Evolutionary conservation across 2,113 vertebrate species (phyloP), one percentile per base, ranked within the genome.

Genomic region (Nothobranchius kuhntae): DNA sequence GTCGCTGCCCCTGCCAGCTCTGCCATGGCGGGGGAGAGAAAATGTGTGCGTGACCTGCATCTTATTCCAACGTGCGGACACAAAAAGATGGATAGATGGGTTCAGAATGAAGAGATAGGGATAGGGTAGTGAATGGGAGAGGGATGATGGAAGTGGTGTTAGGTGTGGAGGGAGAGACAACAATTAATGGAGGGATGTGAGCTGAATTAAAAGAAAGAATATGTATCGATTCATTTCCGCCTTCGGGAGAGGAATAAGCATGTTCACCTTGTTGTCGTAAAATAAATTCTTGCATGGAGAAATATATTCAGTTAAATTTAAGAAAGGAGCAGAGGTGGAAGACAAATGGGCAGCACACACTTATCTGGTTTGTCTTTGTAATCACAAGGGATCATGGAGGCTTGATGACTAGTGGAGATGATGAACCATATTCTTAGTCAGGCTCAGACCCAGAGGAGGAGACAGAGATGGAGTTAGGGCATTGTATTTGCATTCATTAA

Each of bases 41-140:
- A 84, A 78, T 13, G 83, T 56, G 84, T 74, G 82, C 91, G 91
- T 92, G 92, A 91, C 87, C 87, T 86, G 92, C 90, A 93, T 93
- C 87, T 91, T 83, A 92, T 90, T 86, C 51, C 17, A 47, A 63
- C 40, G 65, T 73, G 71, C 63, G 68, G 79, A 73, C 74, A 76
- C 73, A 78, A 86, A 86, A 89, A 91, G 90, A 90, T 88, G 83
- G 90, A 90, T 91, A 80, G 86, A 91, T 84, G 80, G 77, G 71
- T 65, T 70, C 72, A 71, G 86, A 76, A 90, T 88, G 89, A 91
- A 87, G 82, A 86, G 82, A 78, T 73, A 70, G 81, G 51, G 59
- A 68, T 70, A 58, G 76, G 55, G 69, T 63, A 30, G 77, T 60
- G 12, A 87, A 83, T 36, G 82, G 75, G 61, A 70, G 80, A 70